These are phyloP conservation scores for Pterostichus madidus DNA, from an alignment of 2,888 invertebrate genomes.

Conservation along the genomic window DNA sequence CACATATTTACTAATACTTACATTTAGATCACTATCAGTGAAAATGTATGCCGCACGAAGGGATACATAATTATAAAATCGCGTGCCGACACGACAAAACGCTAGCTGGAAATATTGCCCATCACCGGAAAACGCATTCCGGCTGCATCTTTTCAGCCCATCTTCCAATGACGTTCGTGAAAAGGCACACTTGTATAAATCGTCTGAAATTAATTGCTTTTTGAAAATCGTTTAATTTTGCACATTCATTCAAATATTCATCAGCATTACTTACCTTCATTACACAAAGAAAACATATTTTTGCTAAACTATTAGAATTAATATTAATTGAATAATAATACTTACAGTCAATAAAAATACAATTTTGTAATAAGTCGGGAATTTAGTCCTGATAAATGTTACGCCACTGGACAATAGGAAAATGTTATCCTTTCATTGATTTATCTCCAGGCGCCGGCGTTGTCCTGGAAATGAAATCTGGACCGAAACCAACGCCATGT, in stretches of 20 bases:
- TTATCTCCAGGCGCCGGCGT: conserved; percentile 62
- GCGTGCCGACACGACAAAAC: conserved; percentile 46
- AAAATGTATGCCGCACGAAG: conserved; percentile 1
- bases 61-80: conserved; percentile 52
- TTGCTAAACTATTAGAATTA: too few species aligned
- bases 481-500: conserved; percentile 40
- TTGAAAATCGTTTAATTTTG: too few species aligned
- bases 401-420: conserved; percentile 44
- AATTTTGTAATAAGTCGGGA: neutral
- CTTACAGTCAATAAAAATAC: neutral
- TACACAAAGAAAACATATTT: too few species aligned
- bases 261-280: too few species aligned
- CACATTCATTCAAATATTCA: too few species aligned
- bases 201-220: neutral
- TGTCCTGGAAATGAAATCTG: conserved; percentile 56
- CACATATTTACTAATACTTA: conserved; percentile 41
- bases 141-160: conserved; percentile 10
- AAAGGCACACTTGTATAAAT: neutral
- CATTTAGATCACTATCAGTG: conserved; percentile 56
- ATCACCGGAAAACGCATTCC: conserved; percentile 12
- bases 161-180: conserved; percentile 48
- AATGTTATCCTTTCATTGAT: conserved; percentile 61
- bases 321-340: neutral
- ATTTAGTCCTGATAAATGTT: neutral
- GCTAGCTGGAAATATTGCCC: conserved; percentile 1